Base-by-base conservation (phyloP, 2,888 invertebrate species). In the Mechanitis mazaeus region DNA sequence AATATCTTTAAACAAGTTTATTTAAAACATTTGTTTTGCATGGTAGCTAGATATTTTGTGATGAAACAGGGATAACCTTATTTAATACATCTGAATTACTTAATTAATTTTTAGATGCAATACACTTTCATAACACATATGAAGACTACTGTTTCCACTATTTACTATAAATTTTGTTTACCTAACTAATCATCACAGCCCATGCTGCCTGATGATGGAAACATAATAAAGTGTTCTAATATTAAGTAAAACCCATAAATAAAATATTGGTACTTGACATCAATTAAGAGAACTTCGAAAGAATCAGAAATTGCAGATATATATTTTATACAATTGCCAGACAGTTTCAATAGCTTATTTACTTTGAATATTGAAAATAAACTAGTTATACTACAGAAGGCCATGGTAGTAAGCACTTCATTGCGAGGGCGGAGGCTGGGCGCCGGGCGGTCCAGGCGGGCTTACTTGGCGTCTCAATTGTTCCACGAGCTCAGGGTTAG, bases 401-500 rank as follows among this genome's bases (percentile, higher is more conserved):
- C 11, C 9, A 9, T 42, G 6, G 6, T 42, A 31, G 50, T 7
- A 3, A 31, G 20, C 47, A 4, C 9, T 61, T 70, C 65, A 70
- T 63, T 71, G 72, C 1, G 72, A 58, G 7, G 71, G 55, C 3
- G 47, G 63, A 2, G 55, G 84, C 72, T n/a, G 82, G 79, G 60
- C 71, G 70, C 66, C 75, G 61, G 56, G 70, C 68, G 33, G 55
- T 12, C 59, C 81, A 0, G 84, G 84, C 2, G 85, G 84, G 20
- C 83, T 81, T 64, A 85, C 92, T 77, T 95, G 94, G 90, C 96
- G 90, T 61, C 95, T 91, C 64, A 97, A 85, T 75, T 94, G 93
- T 67, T 96, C 95, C 42, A 96, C 94, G 54, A 97, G 88, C 63
- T 95, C 95, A 0, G 97, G 97, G 84, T 97, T 96, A 28, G 93